Base-by-base conservation (phyloP, 2,113 vertebrate species). In the Eublepharis macularius region DNA sequence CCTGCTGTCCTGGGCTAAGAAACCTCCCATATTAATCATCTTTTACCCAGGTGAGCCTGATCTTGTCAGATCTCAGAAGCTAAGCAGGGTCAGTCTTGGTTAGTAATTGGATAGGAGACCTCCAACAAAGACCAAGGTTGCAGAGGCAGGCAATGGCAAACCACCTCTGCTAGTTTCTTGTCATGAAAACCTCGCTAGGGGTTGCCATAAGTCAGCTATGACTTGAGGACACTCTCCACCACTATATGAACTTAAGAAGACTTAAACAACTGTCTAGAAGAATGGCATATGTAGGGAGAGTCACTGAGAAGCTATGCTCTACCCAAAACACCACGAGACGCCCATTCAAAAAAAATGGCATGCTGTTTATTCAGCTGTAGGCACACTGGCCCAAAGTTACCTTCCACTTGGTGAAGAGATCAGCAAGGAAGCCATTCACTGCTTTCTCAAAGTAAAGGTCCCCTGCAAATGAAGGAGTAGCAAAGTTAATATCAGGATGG, bases 391-490 rank as follows among this genome's bases (percentile, higher is more conserved):
- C 4, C 7, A 89, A 90, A 41, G 91, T 87, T 95, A 99, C 99
- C 97, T 98, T 99, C 99, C 99, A 99, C 87, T 99, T 99, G 80
- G 97, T 96, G 90, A 99, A 99, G 68, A 99, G 97, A 89, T 99
- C 99, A n/a, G 98, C 97, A 49, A 99, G 97, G 88, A 99, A 99
- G 92, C 98, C 98, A 4, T 98, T 99, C 47, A 99, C 98, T 83
- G 98, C 98, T 93, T 99, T 99, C 92, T 99, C 99, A 94, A 99
- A 99, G 93, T 99, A 99, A 1, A 99, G 95, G 90, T 99, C 99
- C 72, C 99, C 99, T 99, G 90, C 66, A 94, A 95, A 91, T 73
- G 57, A 91, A 95, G 43, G 47, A 87, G 34, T 1, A 87, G 14
- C 2, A 78, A 81, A 88, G 43, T n/a, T n/a, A n/a, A n/a, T n/a